A percentile compares a stretch with the other conserved stretches of the same genome.
These are phyloP conservation scores for Ianthella basta DNA, from an alignment of 37 sponge, comb jelly and placozoan species.

Conservation along the genomic window DNA sequence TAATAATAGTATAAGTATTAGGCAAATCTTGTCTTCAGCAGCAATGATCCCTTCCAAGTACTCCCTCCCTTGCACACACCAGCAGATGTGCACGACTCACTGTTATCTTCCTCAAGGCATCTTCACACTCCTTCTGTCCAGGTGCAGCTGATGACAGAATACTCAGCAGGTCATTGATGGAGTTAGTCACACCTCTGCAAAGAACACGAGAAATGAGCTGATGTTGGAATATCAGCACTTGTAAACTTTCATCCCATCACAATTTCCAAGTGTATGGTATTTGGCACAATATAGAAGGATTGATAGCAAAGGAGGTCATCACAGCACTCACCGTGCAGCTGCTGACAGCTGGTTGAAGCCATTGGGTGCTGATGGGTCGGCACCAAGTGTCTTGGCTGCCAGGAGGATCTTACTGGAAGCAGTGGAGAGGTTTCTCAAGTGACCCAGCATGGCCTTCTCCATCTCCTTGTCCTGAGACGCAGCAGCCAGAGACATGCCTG, in stretches of 20 bases:
- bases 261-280: no score
- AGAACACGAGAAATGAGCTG: not conserved
- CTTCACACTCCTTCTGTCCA: constrained; percentile 64
- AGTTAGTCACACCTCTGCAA: constrained; percentile 36
- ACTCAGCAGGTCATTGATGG: constrained; percentile 52
- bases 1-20: no score
- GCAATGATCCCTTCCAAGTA: no score
- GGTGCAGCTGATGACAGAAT: constrained; percentile 30
- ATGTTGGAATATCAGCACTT: not conserved
- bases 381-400: constrained; percentile 87
- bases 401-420: constrained; percentile 85
- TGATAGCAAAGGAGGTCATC: not conserved
- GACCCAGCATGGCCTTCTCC: constrained; percentile 73
- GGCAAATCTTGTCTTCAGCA: no score
- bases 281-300: not conserved
- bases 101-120: constrained; percentile 51
- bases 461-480: constrained; percentile 76
- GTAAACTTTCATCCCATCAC: no score
- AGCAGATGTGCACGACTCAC: not conserved
- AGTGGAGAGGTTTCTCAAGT: constrained; percentile 70
- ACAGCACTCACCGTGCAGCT: constrained; percentile 56
- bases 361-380: constrained; percentile 96
- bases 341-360: constrained; percentile 88
- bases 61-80: no score
- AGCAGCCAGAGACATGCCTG: constrained; percentile 83